A percentile compares a stretch with the other conserved stretches of the same genome.
These are phyloP conservation scores for Leptodactylus fuscus DNA, from an alignment of 2,113 vertebrate genomes.

Conservation along the genomic window DNA sequence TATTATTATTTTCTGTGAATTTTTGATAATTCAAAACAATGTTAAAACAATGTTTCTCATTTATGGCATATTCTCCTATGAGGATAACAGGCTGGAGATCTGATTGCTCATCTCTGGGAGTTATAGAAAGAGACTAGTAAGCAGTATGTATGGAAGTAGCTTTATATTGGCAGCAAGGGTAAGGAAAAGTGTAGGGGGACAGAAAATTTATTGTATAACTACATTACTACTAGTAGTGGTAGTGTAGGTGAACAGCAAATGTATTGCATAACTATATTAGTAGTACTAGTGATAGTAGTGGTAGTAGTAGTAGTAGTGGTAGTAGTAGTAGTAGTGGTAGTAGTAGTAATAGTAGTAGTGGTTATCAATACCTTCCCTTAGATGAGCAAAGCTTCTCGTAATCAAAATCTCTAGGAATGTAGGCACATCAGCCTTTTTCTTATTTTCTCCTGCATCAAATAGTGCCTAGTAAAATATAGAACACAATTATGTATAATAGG, in stretches of 20 bases:
- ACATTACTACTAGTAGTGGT: neutral
- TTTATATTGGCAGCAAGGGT: neutral
- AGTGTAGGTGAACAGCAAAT: too few relatives aligned
- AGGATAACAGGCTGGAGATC: neutral
- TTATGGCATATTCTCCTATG: neutral
- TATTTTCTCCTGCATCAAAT: conserved; percentile 92
- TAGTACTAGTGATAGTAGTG: too few relatives aligned
- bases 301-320: too few relatives aligned
- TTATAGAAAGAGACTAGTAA: neutral
- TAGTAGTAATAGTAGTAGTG: neutral
- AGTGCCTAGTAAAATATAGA: conserved; percentile 73
- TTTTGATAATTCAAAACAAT: too few relatives aligned
- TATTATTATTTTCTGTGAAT: neutral
- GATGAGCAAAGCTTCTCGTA: conserved; percentile 79
- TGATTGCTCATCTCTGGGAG: neutral
- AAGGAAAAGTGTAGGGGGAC: neutral
- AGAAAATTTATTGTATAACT: neutral
- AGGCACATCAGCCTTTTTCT: conserved; percentile 82
- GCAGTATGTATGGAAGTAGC: neutral
- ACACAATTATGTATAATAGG: neutral
- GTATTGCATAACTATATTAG: too few relatives aligned
- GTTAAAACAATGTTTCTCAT: neutral
- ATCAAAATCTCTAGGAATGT: conserved; percentile 83
- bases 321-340: too few relatives aligned
- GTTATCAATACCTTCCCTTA: conserved; percentile 78